A percentile compares a stretch with the other conserved stretches of the same genome.
Conservation (phyloP, 2,797 vertebrate species). For the Neosalanx taihuensis region DNA sequence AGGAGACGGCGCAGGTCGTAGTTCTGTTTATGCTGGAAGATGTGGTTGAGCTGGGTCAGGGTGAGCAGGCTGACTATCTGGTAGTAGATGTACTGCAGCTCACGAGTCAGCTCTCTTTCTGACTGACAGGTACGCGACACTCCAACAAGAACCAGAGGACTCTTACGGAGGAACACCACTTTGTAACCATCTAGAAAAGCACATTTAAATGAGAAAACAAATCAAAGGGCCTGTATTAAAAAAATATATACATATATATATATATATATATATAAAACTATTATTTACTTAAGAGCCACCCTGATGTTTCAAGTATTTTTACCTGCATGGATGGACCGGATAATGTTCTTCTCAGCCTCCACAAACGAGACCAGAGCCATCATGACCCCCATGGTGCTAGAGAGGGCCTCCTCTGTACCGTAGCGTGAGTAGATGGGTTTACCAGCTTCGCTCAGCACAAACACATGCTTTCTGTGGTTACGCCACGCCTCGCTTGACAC, state of each 20-base stretch:
- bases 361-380: slow-evolving; percentile 96
- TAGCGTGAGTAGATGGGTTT: slow-evolving; percentile 97
- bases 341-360: slow-evolving; percentile 90
- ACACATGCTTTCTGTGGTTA: slow-evolving; percentile 89
- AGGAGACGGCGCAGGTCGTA: slow-evolving; percentile 93
- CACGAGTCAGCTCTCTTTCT: slow-evolving; percentile 88
- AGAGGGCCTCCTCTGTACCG: slow-evolving; percentile 92
- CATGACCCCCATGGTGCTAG: slow-evolving; percentile 97
- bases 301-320: slow-evolving; percentile 1
- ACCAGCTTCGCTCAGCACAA: slow-evolving; percentile 94
- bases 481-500: slow-evolving; percentile 86
- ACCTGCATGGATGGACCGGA: slow-evolving; percentile 97
- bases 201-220: background rate
- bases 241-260: background rate
- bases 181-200: slow-evolving; percentile 85
- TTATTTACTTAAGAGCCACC: background rate
- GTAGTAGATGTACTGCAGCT: slow-evolving; percentile 96
- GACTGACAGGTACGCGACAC: slow-evolving; percentile 88
- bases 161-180: slow-evolving; percentile 92
- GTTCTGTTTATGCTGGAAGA: slow-evolving; percentile 96
- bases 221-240: background rate
- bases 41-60: slow-evolving; percentile 91
- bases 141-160: slow-evolving; percentile 91
- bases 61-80: slow-evolving; percentile 97
- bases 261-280: too few relatives aligned